Evolutionary conservation across 2,113 vertebrate species (phyloP).

Genomic region (Chaenocephalus aceratus): DNA sequence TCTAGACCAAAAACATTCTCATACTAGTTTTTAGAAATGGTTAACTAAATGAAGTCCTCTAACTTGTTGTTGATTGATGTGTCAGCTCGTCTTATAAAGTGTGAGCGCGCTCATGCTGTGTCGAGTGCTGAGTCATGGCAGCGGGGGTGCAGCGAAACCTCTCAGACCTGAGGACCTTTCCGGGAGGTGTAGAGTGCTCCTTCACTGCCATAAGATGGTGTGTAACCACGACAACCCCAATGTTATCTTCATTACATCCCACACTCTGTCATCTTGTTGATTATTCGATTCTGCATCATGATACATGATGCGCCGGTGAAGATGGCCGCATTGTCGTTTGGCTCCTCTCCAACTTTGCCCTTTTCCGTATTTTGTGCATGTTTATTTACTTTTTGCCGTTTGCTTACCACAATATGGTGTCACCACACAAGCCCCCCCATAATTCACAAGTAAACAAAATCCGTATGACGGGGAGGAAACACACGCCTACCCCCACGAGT

Average conservation of each 20-base stretch:
- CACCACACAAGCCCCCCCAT: too few species aligned
- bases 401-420: too few species aligned
- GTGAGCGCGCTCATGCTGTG: background rate
- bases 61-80: background rate
- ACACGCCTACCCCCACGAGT: too few species aligned
- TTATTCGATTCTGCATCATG: too few species aligned
- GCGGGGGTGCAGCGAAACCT: background rate
- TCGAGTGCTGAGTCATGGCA: constrained; percentile 12
- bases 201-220: background rate
- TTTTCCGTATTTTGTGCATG: too few species aligned
- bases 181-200: constrained; percentile 3
- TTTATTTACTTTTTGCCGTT: too few species aligned
- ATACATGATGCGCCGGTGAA: too few species aligned
- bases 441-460: too few species aligned
- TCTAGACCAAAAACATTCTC: too few species aligned
- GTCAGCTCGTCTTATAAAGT: background rate
- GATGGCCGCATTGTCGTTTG: too few species aligned
- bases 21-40: background rate
- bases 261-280: background rate
- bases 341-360: too few species aligned
- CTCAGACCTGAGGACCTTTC: background rate
- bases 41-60: background rate
- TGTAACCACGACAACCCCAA: constrained; percentile 46
- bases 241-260: constrained; percentile 24
- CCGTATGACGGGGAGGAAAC: too few species aligned